Evolutionary conservation across 2,113 vertebrate species (phyloP), one percentile per base, ranked within the genome.

Genomic region (Zapus hudsonius): DNA sequence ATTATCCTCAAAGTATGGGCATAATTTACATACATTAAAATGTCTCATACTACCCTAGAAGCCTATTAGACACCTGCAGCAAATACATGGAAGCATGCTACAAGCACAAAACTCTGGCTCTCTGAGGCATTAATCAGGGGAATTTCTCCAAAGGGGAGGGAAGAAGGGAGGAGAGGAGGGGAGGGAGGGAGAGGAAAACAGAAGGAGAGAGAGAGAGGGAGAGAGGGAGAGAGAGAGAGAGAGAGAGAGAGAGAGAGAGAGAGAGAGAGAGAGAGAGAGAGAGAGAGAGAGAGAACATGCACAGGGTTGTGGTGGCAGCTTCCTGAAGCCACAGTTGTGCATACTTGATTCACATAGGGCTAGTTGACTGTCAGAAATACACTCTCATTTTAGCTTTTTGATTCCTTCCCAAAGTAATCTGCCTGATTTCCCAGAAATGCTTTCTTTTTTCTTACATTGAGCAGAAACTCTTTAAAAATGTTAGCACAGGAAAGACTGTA

Each of bases 21-120:
- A 90, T 96, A 95, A 97, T 97, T 98, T 97, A 95, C 87, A 63
- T 82, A 72, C 93, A 96, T 96, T 87, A 92, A 96, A 92, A 95
- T 78, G 55, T 95, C 97, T 97, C 94, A 94, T 12, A 63, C 47
- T 84, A 27, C 92, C 87, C 90, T 97, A 87, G 52, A 6, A 92
- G 93, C 76, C 88, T 80, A 66, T 87, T 96, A 95, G 96, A 94
- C 83, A 93, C 87, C 84, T 81, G 88, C 52, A 93, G 87, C 91
- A 92, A 89, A 96, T 90, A 89, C 40, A 83, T 94, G 69, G 33
- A 95, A 90, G 67, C 87, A 61, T 7, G 52, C 90, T 90, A 92
- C 72, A 80, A 91, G 72, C 52, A 95, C 72, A 96, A 69, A 75
- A n/a, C 23, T 66, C 36, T 13, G 44, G 29, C 33, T 84, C 67